Evolutionary conservation across 2,113 vertebrate species (phyloP).

Genomic region (Istiophorus platypterus): DNA sequence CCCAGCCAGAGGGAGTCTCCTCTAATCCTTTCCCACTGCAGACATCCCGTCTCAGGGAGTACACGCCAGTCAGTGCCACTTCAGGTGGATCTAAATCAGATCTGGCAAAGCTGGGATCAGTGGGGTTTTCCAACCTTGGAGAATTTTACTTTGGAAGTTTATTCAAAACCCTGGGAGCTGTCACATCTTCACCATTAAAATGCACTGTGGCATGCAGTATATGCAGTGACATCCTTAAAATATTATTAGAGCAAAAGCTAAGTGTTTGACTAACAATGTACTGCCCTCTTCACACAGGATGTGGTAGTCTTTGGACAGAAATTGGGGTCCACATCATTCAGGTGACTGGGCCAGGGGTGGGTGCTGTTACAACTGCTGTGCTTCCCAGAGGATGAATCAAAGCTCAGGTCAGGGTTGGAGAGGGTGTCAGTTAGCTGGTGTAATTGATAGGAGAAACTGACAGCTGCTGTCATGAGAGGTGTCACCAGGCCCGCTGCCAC

Average conservation of each 20-base stretch:
- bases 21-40: conserved; percentile 72
- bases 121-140: conserved; percentile 49
- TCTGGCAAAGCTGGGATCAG: conserved; percentile 76
- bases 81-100: conserved; percentile 79
- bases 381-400: conserved; percentile 48
- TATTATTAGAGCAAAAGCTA: conserved; percentile 1
- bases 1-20: conserved; percentile 44
- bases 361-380: conserved; percentile 7
- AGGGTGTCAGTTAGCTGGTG: conserved; percentile 56
- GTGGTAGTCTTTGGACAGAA: not conserved
- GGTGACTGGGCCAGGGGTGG: not conserved
- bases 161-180: conserved; percentile 47
- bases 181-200: conserved; percentile 43
- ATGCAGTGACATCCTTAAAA: conserved; percentile 6
- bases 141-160: conserved; percentile 60
- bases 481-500: conserved; percentile 39
- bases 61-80: conserved; percentile 56
- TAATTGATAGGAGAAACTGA: conserved; percentile 65
- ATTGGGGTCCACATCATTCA: not conserved
- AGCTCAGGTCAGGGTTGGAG: conserved; percentile 19
- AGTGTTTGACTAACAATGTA: conserved; percentile 1
- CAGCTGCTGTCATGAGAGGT: conserved; percentile 66
- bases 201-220: not conserved
- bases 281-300: not conserved
- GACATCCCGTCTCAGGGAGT: conserved; percentile 67